These are phyloP conservation scores for Acronicta leporina DNA, from an alignment of 2,888 invertebrate species.

Conservation along the genomic window DNA sequence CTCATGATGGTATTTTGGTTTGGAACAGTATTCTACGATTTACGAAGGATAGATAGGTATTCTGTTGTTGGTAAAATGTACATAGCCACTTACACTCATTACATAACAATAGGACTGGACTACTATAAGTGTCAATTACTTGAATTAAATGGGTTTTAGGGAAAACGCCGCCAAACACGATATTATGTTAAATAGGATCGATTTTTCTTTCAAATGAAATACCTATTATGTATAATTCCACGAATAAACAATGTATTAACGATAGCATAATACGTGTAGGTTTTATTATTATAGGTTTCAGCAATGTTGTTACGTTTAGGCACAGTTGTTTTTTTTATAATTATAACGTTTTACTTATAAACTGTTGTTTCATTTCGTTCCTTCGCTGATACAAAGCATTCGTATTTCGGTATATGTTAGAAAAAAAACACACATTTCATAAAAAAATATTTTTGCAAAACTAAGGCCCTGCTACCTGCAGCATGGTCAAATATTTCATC, in stretches of 20 bases:
- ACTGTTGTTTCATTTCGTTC: neutral
- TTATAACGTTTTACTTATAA: constrained; percentile 51
- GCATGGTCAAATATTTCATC: neutral
- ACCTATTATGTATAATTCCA: constrained; percentile 8
- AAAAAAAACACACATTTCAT: too few species aligned
- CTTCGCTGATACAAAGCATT: too few species aligned
- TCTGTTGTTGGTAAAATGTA: too few species aligned
- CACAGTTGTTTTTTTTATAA: constrained; percentile 50
- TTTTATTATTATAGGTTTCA: constrained; percentile 34
- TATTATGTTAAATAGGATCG: constrained; percentile 25
- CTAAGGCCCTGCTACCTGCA: neutral
- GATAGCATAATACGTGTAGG: constrained; percentile 33
- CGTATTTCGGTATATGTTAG: too few species aligned
- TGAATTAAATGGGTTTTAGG: constrained; percentile 31
- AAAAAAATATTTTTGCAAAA: neutral
- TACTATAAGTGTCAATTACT: constrained; percentile 40
- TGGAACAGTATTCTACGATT: too few species aligned
- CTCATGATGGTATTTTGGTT: constrained; percentile 27
- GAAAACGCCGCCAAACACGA: constrained; percentile 39
- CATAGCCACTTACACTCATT: too few species aligned
- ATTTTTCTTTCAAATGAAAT: neutral
- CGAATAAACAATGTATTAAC: constrained; percentile 30
- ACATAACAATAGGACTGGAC: too few species aligned
- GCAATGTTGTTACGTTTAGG: constrained; percentile 50
- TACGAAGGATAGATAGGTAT: too few species aligned